These are phyloP conservation scores for Pristiophorus japonicus DNA, from an alignment of 2,113 vertebrate species.

Conservation along the genomic window DNA sequence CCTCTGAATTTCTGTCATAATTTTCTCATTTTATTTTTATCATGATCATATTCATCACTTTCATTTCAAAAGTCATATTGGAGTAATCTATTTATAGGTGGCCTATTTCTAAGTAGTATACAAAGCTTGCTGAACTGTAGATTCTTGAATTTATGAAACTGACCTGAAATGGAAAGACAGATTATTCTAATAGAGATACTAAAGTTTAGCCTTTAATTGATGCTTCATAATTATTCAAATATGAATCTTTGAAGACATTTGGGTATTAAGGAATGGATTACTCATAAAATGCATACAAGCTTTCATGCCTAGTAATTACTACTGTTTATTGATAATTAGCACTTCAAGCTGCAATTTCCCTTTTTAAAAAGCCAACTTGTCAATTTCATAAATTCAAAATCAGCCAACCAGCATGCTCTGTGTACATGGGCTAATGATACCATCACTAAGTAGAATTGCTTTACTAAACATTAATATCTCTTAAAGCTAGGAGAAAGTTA, in stretches of 20 bases:
- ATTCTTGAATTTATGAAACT: neutral
- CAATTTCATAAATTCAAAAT: slow-evolving; percentile 37
- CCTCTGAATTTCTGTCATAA: neutral
- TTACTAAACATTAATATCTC: slow-evolving; percentile 37
- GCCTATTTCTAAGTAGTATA: slow-evolving; percentile 8
- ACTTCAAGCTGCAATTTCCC: slow-evolving; percentile 35
- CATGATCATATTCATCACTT: slow-evolving; percentile 15
- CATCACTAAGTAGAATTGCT: slow-evolving; percentile 38
- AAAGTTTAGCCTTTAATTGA: slow-evolving; percentile 21
- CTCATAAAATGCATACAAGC: slow-evolving; percentile 38
- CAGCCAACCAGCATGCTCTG: slow-evolving; percentile 37
- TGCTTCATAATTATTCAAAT: slow-evolving; percentile 35
- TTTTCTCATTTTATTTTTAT: slow-evolving; percentile 9
- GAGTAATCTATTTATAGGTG: slow-evolving; percentile 19
- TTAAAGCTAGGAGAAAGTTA: slow-evolving; percentile 28
- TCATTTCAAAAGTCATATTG: neutral
- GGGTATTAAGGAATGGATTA: slow-evolving; percentile 36
- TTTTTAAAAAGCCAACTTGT: slow-evolving; percentile 37
- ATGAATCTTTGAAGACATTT: slow-evolving; percentile 37
- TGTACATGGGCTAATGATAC: slow-evolving; percentile 38
- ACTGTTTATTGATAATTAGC: slow-evolving; percentile 38
- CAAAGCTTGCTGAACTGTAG: neutral
- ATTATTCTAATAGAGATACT: slow-evolving; percentile 13
- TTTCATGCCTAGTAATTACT: slow-evolving; percentile 37
- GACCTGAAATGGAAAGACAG: neutral